phyloP scores from a whole-genome alignment of 2,797 vertebrate species.

The Thunnus albacares region DNA sequence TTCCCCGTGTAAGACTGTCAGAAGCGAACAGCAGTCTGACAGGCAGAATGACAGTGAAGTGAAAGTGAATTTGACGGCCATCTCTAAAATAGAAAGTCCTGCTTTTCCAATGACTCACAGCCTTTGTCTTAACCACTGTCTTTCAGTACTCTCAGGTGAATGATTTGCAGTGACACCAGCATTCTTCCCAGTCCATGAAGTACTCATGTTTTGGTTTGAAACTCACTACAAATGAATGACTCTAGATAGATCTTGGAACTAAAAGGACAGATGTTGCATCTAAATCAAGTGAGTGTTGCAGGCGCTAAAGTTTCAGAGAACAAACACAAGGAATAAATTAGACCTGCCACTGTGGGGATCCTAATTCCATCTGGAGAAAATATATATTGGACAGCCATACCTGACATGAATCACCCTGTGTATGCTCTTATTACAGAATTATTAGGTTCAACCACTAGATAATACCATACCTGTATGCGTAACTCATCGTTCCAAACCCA shows the following conservation, averaged over 20 bases:
- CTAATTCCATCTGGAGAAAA: slow-evolving; percentile 15
- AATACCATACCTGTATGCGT: slow-evolving; percentile 12
- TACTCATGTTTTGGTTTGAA: slow-evolving; percentile 29
- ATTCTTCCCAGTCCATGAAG: slow-evolving; percentile 27
- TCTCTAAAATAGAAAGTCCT: slow-evolving; percentile 21
- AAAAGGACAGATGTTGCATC: slow-evolving; percentile 42
- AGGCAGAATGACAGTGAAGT: slow-evolving; percentile 17
- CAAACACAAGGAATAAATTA: slow-evolving; percentile 35
- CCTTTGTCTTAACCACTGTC: slow-evolving; percentile 4
- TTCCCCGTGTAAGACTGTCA: background rate
- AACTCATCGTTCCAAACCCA: slow-evolving; percentile 20
- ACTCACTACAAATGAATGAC: slow-evolving; percentile 20
- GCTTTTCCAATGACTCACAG: background rate
- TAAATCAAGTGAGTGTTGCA: slow-evolving; percentile 36
- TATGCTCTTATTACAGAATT: slow-evolving; percentile 21
- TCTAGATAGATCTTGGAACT: slow-evolving; percentile 37
- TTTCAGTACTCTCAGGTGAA: slow-evolving; percentile 30
- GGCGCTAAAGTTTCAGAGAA: slow-evolving; percentile 28
- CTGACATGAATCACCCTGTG: slow-evolving; percentile 26
- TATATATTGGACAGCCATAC: slow-evolving; percentile 18
- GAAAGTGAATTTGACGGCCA: slow-evolving; percentile 17
- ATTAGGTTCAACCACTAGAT: slow-evolving; percentile 23
- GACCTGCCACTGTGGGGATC: slow-evolving; percentile 21
- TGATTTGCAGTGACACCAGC: slow-evolving; percentile 48
- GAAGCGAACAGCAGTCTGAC: slow-evolving; percentile 15